These are phyloP conservation scores for Trichonephila clavata DNA, from an alignment of 1,140 invertebrate genomes.

Conservation along the genomic window DNA sequence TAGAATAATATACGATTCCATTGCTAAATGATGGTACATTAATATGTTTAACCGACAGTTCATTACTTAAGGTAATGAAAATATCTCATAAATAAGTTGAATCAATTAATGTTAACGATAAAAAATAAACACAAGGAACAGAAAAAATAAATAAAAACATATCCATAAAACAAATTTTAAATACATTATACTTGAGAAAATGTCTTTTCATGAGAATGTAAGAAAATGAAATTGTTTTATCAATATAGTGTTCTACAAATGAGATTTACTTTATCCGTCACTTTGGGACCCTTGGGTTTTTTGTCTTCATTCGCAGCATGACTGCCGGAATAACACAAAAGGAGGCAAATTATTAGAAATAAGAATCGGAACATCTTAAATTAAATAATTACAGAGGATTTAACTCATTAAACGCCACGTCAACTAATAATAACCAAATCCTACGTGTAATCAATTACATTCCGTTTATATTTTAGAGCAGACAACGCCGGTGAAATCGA, in stretches of 20 bases:
- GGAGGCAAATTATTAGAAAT: neutral
- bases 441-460: constrained; percentile 10
- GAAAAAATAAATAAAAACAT: too few species aligned
- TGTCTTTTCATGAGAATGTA: too few species aligned
- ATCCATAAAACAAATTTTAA: too few species aligned
- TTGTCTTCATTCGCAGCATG: constrained; percentile 32
- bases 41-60: too few species aligned
- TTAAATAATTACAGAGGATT: neutral
- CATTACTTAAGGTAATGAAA: too few species aligned
- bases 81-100: too few species aligned
- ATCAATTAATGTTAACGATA: too few species aligned
- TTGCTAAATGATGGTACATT: too few species aligned
- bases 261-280: constrained; percentile 86
- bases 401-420: constrained; percentile 15
- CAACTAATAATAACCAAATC: neutral
- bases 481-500: neutral
- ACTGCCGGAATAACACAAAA: neutral
- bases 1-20: too few species aligned
- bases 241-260: neutral
- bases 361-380: constrained; percentile 33
- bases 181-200: too few species aligned
- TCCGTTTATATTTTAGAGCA: neutral
- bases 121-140: too few species aligned
- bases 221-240: too few species aligned
- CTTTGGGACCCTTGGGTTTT: constrained; percentile 86